A percentile compares a stretch with the other conserved stretches of the same genome.
These are phyloP conservation scores for Cecropterus lyciades DNA, from an alignment of 1,140 invertebrate species.

Conservation along the genomic window DNA sequence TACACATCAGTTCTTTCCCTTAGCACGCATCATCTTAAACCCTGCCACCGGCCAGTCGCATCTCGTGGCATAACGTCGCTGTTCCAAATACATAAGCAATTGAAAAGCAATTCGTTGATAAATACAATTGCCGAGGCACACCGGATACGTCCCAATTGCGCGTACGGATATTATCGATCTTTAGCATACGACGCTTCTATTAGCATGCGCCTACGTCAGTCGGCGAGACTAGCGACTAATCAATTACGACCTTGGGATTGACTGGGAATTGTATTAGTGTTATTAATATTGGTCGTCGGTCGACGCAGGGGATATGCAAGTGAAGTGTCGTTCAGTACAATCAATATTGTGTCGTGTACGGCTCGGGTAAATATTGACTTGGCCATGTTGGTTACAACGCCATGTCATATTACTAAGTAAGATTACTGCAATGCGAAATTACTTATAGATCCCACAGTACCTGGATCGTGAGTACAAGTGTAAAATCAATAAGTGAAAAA, in stretches of 20 bases:
- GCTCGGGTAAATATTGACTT: slow-evolving; percentile 19
- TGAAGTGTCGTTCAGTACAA: slow-evolving; percentile 23
- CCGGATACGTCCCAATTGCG: slow-evolving; percentile 57
- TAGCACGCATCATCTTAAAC: too few species aligned
- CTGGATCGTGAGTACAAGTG: too few species aligned
- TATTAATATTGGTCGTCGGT: slow-evolving; percentile 27
- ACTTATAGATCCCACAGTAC: too few species aligned
- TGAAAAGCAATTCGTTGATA: slow-evolving; percentile 63
- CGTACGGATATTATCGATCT: slow-evolving; percentile 61
- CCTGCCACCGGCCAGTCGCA: neutral
- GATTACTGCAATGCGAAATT: slow-evolving; percentile 5
- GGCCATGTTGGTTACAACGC: slow-evolving; percentile 2
- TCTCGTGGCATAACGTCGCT: slow-evolving; percentile 14
- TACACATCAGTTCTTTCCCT: too few species aligned
- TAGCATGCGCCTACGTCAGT: slow-evolving; percentile 46
- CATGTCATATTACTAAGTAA: slow-evolving; percentile 1
- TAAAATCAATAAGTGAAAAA: too few species aligned
- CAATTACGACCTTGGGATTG: slow-evolving; percentile 29
- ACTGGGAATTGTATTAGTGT: slow-evolving; percentile 34
- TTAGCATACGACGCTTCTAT: slow-evolving; percentile 48
- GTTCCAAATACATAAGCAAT: slow-evolving; percentile 53
- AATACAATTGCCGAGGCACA: slow-evolving; percentile 55
- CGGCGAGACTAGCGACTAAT: slow-evolving; percentile 26
- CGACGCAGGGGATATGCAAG: slow-evolving; percentile 21
- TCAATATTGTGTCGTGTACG: slow-evolving; percentile 13